Conservation (phyloP, 1,140 invertebrate genomes). For the Scaptomyza hsui region DNA sequence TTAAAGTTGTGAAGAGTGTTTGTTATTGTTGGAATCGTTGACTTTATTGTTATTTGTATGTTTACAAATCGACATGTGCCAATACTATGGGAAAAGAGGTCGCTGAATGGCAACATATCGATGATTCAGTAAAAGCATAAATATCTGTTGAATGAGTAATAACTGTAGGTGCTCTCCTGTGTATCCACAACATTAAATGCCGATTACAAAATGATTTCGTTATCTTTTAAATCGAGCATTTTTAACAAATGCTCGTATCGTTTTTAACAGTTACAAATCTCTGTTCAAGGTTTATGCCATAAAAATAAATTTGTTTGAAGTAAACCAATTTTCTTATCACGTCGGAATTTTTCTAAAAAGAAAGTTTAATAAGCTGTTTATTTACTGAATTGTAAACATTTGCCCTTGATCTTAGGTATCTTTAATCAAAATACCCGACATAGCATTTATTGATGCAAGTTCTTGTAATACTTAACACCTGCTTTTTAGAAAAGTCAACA, state of each 20-base stretch:
- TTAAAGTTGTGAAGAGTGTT: slow-evolving; percentile 10
- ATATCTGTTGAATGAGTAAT: slow-evolving; percentile 34
- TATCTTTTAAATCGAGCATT: neutral
- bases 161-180: neutral
- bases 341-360: neutral
- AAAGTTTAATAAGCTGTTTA: too few species aligned
- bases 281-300: neutral
- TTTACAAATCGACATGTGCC: slow-evolving; percentile 38
- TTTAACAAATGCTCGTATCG: slow-evolving; percentile 12
- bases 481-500: neutral
- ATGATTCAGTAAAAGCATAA: slow-evolving; percentile 12
- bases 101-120: slow-evolving; percentile 13
- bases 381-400: too few species aligned
- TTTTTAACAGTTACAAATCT: slow-evolving; percentile 1
- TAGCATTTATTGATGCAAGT: too few species aligned
- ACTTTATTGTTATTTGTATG: slow-evolving; percentile 21
- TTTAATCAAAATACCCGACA: too few species aligned
- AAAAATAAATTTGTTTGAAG: slow-evolving; percentile 3
- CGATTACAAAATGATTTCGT: too few species aligned
- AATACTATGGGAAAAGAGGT: slow-evolving; percentile 37
- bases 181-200: too few species aligned
- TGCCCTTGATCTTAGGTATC: too few species aligned
- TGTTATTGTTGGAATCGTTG: slow-evolving; percentile 18
- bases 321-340: slow-evolving; percentile 13
- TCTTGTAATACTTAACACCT: neutral